Conservation (phyloP, 2,888 invertebrate genomes). For the Doris montereyensis region DNA sequence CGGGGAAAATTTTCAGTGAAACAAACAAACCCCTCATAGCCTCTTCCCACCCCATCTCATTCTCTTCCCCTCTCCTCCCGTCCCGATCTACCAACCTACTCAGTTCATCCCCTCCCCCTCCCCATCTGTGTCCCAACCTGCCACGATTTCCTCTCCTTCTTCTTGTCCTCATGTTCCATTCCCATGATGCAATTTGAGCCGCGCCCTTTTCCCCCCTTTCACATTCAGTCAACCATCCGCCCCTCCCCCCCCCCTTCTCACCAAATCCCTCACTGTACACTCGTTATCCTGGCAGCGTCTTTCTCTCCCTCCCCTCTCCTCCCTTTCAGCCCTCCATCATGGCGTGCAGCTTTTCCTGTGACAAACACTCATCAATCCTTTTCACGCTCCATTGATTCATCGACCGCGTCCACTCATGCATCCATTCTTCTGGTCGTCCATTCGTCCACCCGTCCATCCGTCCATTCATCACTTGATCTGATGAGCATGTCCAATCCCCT, state of each 20-base stretch:
- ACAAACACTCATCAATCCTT: too few species aligned
- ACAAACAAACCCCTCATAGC: too few species aligned
- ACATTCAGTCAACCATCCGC: neutral
- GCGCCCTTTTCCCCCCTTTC: too few species aligned
- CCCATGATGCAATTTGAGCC: too few species aligned
- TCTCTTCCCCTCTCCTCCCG: too few species aligned
- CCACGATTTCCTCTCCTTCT: constrained; percentile 7
- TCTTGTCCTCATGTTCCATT: neutral
- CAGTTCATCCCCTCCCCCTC: neutral
- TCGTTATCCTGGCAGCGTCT: neutral
- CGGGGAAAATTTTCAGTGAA: too few species aligned
- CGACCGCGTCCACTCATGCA: constrained; percentile 10
- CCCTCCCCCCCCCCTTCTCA: neutral
- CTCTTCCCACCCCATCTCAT: too few species aligned
- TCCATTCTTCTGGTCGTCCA: neutral
- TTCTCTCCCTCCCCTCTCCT: neutral
- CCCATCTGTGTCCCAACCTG: neutral
- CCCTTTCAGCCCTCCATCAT: neutral
- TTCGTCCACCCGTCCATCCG: constrained; percentile 1
- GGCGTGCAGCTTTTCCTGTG: too few species aligned
- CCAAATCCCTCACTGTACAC: neutral
- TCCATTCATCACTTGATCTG: neutral
- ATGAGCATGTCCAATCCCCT: neutral
- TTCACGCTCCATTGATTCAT: too few species aligned
- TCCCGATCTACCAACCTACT: neutral